Base-by-base conservation (phyloP, 1,140 invertebrate species). In the Apis florea region DNA sequence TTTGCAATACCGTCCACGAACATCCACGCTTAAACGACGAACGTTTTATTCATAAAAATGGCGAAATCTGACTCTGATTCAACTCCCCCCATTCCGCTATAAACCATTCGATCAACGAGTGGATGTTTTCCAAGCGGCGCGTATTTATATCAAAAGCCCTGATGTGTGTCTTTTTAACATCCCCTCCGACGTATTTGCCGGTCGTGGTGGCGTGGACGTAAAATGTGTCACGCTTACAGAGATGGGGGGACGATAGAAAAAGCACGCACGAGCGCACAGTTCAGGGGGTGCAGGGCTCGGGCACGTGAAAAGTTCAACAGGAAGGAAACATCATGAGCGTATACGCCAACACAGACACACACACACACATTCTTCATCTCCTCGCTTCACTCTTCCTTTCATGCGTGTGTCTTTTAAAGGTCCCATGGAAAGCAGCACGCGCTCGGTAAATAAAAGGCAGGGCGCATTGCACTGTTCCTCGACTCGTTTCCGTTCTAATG, bases 381-480 rank as follows among this genome's bases (percentile, higher is more conserved):
- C 66, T 53, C 17, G 51, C 51, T 19, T 67, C 68, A 21, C 72
- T 75, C 58, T 66, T 63, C 58, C 69, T 59, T 72, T 61, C 76
- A 21, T 54, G 78, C 83, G 77, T 61, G 59, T 61, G 59, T 58
- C 74, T 78, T 69, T 86, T 83, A 85, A 86, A 86, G 85, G 74
- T 82, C 58, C 72, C 79, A 58, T 69, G 72, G 51, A 81, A 81
- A 76, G 49, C 53, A 72, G 71, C 82, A 66, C 64, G 82, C 61
- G 83, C 54, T 40, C 66, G 24, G 54, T 72, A 78, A 84, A 84
- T 84, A 72, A 84, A 82, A 40, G 51, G 51, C 26, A 17, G n/a
- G 54, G 68, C 24, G 31, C 58, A 63, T 83, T 63, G 56, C 75
- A 54, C 47, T 67, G 71, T 69, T 59, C 84, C 54, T 56, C 72